Conservation (phyloP, 1,140 invertebrate species). For the Meloidogyne floridensis region DNA sequence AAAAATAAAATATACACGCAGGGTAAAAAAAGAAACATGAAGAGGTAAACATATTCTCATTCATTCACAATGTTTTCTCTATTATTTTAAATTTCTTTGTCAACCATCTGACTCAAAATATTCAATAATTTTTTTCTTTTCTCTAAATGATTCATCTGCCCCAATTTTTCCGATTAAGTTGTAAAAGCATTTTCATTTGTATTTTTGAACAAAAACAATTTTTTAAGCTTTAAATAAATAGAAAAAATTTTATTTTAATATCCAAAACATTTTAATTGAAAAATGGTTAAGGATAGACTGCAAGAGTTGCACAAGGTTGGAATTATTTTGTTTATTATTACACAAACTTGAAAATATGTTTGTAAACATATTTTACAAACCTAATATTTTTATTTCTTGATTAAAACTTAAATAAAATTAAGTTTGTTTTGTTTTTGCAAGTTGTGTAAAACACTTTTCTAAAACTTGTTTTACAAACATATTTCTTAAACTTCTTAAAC, state of each 20-base stretch:
- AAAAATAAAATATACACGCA: background rate
- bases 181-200: conserved; percentile 6
- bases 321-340: background rate
- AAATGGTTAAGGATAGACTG: conserved; percentile 24
- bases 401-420: no score
- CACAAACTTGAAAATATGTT: background rate
- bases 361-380: background rate
- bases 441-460: no score
- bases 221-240: background rate
- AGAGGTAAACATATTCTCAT: background rate
- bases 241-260: background rate
- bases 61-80: background rate
- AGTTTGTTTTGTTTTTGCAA: no score
- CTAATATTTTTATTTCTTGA: no score
- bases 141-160: background rate
- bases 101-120: conserved; percentile 12
- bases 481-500: no score
- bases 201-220: background rate
- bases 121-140: conserved; percentile 16
- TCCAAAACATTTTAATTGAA: background rate
- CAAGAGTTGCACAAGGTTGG: conserved; percentile 16
- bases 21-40: background rate
- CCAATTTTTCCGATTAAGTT: background rate
- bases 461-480: no score
- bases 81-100: background rate